Conservation (phyloP, 2,888 invertebrate genomes). For the Synanthedon tipuliformis region DNA sequence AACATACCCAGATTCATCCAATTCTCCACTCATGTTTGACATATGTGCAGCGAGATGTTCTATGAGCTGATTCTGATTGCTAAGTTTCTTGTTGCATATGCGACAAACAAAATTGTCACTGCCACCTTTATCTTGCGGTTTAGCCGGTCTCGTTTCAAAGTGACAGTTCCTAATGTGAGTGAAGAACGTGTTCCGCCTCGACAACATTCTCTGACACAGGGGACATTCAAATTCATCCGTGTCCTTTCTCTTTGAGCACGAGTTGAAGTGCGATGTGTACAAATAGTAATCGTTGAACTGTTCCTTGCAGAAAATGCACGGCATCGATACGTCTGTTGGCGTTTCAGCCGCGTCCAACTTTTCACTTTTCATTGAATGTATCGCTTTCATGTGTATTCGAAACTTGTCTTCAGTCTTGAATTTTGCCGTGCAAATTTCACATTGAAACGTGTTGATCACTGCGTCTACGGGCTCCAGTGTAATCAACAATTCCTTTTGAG, state of each 20-base stretch:
- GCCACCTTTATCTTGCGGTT: constrained; percentile 6
- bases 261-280: constrained; percentile 37
- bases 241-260: constrained; percentile 31
- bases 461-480: constrained; percentile 48
- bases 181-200: constrained; percentile 32
- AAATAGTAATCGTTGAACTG: constrained; percentile 39
- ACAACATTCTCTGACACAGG: constrained; percentile 32
- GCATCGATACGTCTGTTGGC: constrained; percentile 20
- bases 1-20: constrained; percentile 36
- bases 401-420: constrained; percentile 48
- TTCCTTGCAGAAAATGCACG: constrained; percentile 44
- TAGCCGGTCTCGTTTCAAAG: constrained; percentile 18
- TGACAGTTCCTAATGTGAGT: constrained; percentile 40
- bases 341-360: constrained; percentile 3
- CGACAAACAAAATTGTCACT: constrained; percentile 35
- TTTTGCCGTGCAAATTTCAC: constrained; percentile 42
- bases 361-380: constrained; percentile 19
- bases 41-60: constrained; percentile 55
- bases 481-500: constrained; percentile 41
- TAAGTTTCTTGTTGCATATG: constrained; percentile 43
- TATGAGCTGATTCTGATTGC: constrained; percentile 44
- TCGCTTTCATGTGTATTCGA: constrained; percentile 48
- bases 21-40: constrained; percentile 26
- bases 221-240: constrained; percentile 31
- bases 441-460: constrained; percentile 23